Conservation (phyloP, 2,888 invertebrate genomes). For the Aporophyla lueneburgensis region DNA sequence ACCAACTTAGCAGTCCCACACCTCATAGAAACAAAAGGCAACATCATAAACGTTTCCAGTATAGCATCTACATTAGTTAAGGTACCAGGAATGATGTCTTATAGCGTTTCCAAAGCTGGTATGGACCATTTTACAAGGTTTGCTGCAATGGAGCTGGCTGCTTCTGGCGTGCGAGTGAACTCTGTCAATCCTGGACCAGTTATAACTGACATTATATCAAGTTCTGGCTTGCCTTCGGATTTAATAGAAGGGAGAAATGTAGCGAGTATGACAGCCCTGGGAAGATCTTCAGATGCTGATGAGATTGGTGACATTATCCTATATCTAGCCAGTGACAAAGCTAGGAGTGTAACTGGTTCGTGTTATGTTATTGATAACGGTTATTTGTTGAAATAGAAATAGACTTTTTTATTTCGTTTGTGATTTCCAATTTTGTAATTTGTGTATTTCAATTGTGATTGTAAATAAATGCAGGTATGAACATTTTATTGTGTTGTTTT, state of each 20-base stretch:
- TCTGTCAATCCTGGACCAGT: conserved; percentile 70
- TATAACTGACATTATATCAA: conserved; percentile 86
- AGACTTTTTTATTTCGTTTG: background rate
- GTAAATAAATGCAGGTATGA: background rate
- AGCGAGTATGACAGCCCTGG: background rate
- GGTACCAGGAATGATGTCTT: conserved; percentile 84
- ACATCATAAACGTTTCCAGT: conserved; percentile 73
- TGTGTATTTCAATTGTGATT: too few species aligned
- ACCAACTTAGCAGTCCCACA: conserved; percentile 68
- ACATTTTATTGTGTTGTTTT: background rate
- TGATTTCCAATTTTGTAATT: background rate
- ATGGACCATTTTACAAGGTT: conserved; percentile 71
- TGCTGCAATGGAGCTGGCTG: conserved; percentile 92
- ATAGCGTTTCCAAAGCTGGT: conserved; percentile 71
- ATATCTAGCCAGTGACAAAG: conserved; percentile 60
- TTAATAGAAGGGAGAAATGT: background rate
- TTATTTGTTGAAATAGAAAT: conserved; percentile 21
- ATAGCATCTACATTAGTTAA: conserved; percentile 84
- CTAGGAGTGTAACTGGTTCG: conserved; percentile 32
- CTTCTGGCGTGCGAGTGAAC: conserved; percentile 93
- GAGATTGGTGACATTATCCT: conserved; percentile 63
- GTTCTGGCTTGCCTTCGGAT: background rate
- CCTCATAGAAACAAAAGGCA: conserved; percentile 69
- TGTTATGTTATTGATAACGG: conserved; percentile 38
- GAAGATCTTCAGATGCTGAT: conserved; percentile 32